Conservation (phyloP, 64 coral and sea anemone genomes). For the Actinia tenebrosa region DNA sequence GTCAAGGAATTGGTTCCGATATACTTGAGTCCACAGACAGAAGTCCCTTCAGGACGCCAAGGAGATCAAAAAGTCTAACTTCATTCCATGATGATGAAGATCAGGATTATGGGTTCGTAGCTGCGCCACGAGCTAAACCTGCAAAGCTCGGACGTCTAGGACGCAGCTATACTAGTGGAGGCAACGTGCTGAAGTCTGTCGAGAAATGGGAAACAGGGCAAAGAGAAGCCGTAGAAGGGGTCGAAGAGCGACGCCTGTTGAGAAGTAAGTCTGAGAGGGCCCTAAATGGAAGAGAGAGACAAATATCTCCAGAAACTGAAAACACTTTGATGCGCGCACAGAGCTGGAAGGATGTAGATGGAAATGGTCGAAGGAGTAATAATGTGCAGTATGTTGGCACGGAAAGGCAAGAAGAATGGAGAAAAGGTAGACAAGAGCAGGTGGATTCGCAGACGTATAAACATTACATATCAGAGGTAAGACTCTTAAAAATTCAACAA, state of each 20-base stretch:
- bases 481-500: neutral
- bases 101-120: conserved; percentile 5
- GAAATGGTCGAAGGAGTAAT: neutral
- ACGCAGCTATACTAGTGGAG: neutral
- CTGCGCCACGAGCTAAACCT: neutral
- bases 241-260: neutral
- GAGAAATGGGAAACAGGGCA: conserved; percentile 1
- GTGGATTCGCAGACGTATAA: neutral
- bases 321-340: neutral
- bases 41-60: neutral
- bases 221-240: neutral
- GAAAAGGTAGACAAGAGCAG: neutral
- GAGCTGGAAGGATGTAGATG: neutral
- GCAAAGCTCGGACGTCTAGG: neutral
- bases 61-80: conserved; percentile 16
- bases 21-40: neutral
- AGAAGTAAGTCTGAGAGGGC: conserved; percentile 9
- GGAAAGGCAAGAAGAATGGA: neutral
- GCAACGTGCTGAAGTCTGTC: neutral
- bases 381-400: neutral
- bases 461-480: neutral
- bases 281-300: neutral
- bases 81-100: conserved; percentile 19
- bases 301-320: neutral
- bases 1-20: neutral